Conservation (phyloP, 53 echinoderm and acorn worm genomes). For the Zoroaster sp. region DNA sequence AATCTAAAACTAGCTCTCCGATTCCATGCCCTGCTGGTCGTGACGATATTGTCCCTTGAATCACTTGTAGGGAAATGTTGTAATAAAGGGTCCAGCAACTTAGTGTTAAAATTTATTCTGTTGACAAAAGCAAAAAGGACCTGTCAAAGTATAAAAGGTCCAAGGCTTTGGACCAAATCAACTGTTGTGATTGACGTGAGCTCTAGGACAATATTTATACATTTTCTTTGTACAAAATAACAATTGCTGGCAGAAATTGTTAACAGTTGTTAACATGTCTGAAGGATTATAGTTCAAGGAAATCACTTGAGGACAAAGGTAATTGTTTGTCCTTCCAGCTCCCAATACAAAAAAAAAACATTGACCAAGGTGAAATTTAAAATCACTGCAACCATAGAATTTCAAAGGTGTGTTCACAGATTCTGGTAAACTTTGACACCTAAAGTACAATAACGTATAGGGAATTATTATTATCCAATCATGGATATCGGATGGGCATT, state of each 20-base stretch:
- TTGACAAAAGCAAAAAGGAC: not conserved
- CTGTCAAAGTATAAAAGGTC: not conserved
- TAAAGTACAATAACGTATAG: too few relatives aligned
- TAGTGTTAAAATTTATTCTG: not conserved
- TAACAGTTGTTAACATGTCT: not conserved
- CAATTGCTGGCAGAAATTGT: not conserved
- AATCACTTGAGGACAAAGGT: not conserved
- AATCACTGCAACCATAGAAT: not conserved
- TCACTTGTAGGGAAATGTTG: not conserved
- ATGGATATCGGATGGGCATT: too few relatives aligned
- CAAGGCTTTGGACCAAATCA: not conserved
- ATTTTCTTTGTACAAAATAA: not conserved
- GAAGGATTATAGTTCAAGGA: slow-evolving; percentile 26
- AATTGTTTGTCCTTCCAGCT: not conserved
- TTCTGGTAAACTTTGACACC: too few relatives aligned
- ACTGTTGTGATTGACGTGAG: not conserved
- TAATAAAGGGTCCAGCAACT: not conserved
- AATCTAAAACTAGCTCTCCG: too few relatives aligned
- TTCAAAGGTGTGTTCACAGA: too few relatives aligned
- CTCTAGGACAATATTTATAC: not conserved
- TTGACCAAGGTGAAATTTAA: not conserved
- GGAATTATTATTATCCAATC: too few relatives aligned
- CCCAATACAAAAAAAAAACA: not conserved
- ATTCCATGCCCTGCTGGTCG: too few relatives aligned
- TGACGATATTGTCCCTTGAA: too few relatives aligned